Percentiles rank a stretch among this genome's conserved stretches.
Conservation (phyloP, 1,140 invertebrate genomes). For the Schlechtendalia chinensis region DNA sequence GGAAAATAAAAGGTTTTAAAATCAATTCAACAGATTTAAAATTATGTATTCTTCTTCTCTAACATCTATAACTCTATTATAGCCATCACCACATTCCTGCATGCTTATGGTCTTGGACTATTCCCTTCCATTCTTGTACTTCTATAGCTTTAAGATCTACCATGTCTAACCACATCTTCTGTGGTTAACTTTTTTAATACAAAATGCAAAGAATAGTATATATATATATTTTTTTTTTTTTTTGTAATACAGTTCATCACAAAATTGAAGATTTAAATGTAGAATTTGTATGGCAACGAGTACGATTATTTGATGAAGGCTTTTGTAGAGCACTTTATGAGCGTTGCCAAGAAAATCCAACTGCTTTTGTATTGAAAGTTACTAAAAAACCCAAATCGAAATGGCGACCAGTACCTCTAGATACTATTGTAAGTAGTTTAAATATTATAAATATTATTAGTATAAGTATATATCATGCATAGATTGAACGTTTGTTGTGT, state of each 20-base stretch:
- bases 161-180: too few species aligned
- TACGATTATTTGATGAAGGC: constrained; percentile 83
- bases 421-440: constrained; percentile 80
- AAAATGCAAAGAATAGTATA: too few species aligned
- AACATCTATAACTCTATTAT: too few species aligned
- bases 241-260: constrained; percentile 64
- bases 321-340: constrained; percentile 78
- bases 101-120: too few species aligned
- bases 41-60: constrained; percentile 27
- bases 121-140: too few species aligned
- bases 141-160: too few species aligned
- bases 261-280: constrained; percentile 69
- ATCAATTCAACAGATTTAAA: background rate
- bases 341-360: constrained; percentile 72
- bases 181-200: too few species aligned
- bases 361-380: constrained; percentile 78
- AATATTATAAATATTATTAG: constrained; percentile 1
- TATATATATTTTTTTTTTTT: constrained; percentile 26
- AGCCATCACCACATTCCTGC: too few species aligned
- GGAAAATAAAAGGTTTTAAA: constrained; percentile 74
- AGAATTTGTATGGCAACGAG: constrained; percentile 88
- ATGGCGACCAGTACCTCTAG: constrained; percentile 92
- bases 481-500: background rate
- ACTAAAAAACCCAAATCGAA: constrained; percentile 89
- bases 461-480: too few species aligned